Evolutionary conservation across 2,888 invertebrate genomes (phyloP), one percentile per base, ranked within the genome.

Genomic region (Xestoiulus laeticollis): DNA sequence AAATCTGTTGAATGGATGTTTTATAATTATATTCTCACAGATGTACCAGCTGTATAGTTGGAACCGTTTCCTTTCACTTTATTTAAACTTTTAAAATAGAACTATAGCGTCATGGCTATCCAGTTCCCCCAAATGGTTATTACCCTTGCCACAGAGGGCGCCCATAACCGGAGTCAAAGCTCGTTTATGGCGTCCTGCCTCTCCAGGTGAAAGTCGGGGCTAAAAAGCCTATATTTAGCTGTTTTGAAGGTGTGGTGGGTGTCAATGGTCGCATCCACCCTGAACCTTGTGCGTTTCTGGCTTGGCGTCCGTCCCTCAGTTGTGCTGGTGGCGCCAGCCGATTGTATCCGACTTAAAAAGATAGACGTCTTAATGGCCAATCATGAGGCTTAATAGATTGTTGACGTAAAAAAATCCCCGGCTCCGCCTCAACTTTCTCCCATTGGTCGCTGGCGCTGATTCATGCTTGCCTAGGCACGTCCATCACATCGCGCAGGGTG

Each of bases 341-440:
- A 48, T 53, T 86, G 86, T 86, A 86, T 43, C 44, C 30, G 30
- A 38, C 30, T 86, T 48, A n/a, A 48, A 48, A 38, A 38, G 85
- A 48, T 86, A 43, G 44, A 86, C 53, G 86, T 86, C 86, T 86
- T 86, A 86, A 86, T 86, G 86, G 53, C 86, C 86, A 86, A 86
- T 86, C 86, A 86, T 86, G 86, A 86, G 19, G 48, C 86, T 32
- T 86, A 86, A 43, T 86, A 22, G 43, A 86, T 86, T 86, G 86
- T 86, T 43, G 86, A 86, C 86, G 86, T 33, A 84, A 84, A 84
- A 43, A 68, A 68, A 68, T 26, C 14, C 8, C 68, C 68, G 10
- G 68, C 68, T 10, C 68, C 68, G 10, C 68, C 68, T 12, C 10
- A 22, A 10, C 6, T 5, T 12, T 22, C 68, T 6, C 68, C 26